Percentiles rank a stretch among this genome's conserved stretches.
phyloP scores from a whole-genome alignment of 2,888 invertebrate genomes.

The Seira musarum region DNA sequence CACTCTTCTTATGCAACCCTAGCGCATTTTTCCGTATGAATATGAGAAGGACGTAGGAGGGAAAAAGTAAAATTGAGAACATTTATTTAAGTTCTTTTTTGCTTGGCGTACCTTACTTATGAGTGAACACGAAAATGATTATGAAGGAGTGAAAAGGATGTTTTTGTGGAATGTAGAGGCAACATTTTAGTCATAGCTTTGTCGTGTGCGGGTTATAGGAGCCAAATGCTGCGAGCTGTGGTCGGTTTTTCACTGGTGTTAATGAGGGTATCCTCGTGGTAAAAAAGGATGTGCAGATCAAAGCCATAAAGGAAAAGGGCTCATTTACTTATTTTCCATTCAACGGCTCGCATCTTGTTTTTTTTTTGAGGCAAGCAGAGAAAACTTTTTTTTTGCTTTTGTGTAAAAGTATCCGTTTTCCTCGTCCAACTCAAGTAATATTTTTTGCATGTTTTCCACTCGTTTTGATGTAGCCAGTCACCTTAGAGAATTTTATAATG shows the following conservation, averaged over 20 bases:
- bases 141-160: neutral
- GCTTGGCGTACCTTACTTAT: neutral
- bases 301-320: constrained; percentile 1
- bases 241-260: neutral
- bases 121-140: neutral
- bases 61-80: constrained; percentile 18
- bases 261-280: constrained; percentile 18
- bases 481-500: constrained; percentile 13
- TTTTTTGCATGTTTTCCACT: constrained; percentile 5
- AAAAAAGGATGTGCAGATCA: neutral
- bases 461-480: neutral
- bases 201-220: too few species aligned
- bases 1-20: neutral
- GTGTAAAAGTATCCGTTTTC: neutral
- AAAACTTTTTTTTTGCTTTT: neutral
- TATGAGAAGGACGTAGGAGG: constrained; percentile 5
- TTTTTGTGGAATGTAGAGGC: neutral
- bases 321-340: constrained; percentile 1
- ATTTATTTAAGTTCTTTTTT: neutral
- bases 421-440: neutral
- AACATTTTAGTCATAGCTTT: too few species aligned
- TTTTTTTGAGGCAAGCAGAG: neutral
- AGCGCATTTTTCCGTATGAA: neutral
- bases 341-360: neutral
- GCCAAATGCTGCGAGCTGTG: neutral